phyloP scores from a whole-genome alignment of 2,113 vertebrate species.

The Silurus asotus region DNA sequence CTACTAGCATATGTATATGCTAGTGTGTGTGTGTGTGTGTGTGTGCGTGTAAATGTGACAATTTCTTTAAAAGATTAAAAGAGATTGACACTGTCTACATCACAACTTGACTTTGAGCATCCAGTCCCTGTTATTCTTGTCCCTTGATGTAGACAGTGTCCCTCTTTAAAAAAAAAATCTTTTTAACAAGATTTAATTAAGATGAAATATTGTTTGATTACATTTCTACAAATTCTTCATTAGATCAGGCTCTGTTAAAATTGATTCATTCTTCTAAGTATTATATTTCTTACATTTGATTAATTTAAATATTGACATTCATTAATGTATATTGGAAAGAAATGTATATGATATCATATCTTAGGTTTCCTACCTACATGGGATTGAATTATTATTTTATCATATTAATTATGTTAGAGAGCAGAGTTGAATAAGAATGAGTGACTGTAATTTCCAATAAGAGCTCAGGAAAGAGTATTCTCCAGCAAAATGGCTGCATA shows the following conservation, averaged over 20 bases:
- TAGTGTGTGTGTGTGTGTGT: too few relatives aligned
- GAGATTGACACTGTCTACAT: too few relatives aligned
- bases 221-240: neutral
- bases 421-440: conserved; percentile 46
- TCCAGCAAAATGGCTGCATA: conserved; percentile 76
- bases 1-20: too few relatives aligned
- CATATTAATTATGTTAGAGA: conserved; percentile 42
- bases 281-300: neutral
- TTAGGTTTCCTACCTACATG: neutral
- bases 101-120: neutral
- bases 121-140: neutral
- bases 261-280: neutral
- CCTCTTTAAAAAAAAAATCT: neutral
- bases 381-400: conserved; percentile 28
- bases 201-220: neutral
- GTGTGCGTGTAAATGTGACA: too few relatives aligned
- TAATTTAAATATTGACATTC: neutral
- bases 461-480: conserved; percentile 63
- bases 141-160: neutral
- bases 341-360: neutral
- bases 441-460: conserved; percentile 59
- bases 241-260: neutral
- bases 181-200: neutral
- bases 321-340: neutral
- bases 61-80: too few relatives aligned